Base-by-base conservation (phyloP, 2,113 vertebrate genomes). In the Ciconia stormi region DNA sequence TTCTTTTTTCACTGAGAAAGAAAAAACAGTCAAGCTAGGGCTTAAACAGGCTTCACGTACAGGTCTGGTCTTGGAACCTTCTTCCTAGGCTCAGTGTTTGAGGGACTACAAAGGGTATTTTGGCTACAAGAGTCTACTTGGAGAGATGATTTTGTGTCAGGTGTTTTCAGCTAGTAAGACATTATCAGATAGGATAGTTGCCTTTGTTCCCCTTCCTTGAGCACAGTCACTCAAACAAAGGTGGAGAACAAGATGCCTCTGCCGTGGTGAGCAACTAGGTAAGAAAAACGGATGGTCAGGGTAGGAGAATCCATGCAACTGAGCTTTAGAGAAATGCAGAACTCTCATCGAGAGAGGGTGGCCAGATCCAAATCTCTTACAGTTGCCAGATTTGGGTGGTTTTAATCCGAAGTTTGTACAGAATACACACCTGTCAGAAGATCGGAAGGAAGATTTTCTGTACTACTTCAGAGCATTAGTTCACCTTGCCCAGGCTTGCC, bases 1-100 rank as follows among this genome's bases (percentile, higher is more conserved):
- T 7, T 63, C 6, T 58, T 82, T 59, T 81, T 87, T 10, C n/a
- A 53, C 8, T 9, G 1, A 56, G 32, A 38, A 47, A 62, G 3
- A 1, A 59, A 34, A 89, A 77, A 10, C 14, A 53, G 42, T 25
- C 14, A 29, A 69, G 15, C 6, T 47, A 17, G 0, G 0, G 29
- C 42, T 70, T 71, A 56, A 74, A 62, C 8, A 83, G 20, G 11
- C 18, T 44, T 82, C 20, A 10, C 1, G 3, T 12, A 58, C 5
- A n/a, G 9, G 6, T 81, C 46, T 81, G 14, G 21, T 36, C 34
- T 47, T 49, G 11, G 11, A 89, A 29, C 17, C 2, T 20, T 18
- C 44, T 59, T 59, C 76, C 55, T 26, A 9, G 3, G 30, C 7
- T 77, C 16, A 11, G 6, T 30, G 5, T 38, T 9, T 26, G 49